A percentile compares a stretch with the other conserved stretches of the same genome.
Conservation (phyloP, 2,888 invertebrate species). For the Lithophane semibrunnea region DNA sequence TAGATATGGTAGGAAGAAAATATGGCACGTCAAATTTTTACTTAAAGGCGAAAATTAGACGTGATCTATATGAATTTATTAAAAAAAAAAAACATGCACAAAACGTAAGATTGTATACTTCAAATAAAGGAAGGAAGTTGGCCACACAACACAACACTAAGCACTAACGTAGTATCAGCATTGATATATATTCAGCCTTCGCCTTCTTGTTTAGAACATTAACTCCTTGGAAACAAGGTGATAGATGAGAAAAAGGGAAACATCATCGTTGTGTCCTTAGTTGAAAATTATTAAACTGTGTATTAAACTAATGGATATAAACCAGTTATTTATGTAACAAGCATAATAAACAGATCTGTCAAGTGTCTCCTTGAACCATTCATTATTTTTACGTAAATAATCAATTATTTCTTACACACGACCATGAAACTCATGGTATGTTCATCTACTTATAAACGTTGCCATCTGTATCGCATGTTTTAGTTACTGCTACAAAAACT, state of each 20-base stretch:
- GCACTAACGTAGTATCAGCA: background rate
- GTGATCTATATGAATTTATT: background rate
- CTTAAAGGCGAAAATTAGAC: background rate
- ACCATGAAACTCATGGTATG: slow-evolving; percentile 25
- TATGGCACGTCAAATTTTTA: background rate
- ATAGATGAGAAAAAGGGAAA: no score
- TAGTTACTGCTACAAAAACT: slow-evolving; percentile 31
- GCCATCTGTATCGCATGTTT: slow-evolving; percentile 55
- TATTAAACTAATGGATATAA: no score
- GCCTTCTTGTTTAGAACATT: no score
- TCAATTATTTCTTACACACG: slow-evolving; percentile 11
- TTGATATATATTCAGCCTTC: no score
- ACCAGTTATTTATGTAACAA: no score
- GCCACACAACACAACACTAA: background rate
- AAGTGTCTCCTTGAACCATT: slow-evolving; percentile 12
- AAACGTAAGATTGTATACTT: background rate
- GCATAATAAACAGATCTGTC: slow-evolving; percentile 9
- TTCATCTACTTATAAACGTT: background rate
- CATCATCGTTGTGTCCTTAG: no score
- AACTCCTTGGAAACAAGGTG: no score
- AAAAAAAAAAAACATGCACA: background rate
- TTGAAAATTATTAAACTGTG: no score
- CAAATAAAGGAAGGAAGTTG: background rate
- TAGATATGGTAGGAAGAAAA: background rate
- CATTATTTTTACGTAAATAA: slow-evolving; percentile 19